Percentiles rank a stretch among this genome's conserved stretches.
These are phyloP conservation scores for Sylvilagus bachmani DNA, from an alignment of 2,113 vertebrate genomes.

Conservation along the genomic window DNA sequence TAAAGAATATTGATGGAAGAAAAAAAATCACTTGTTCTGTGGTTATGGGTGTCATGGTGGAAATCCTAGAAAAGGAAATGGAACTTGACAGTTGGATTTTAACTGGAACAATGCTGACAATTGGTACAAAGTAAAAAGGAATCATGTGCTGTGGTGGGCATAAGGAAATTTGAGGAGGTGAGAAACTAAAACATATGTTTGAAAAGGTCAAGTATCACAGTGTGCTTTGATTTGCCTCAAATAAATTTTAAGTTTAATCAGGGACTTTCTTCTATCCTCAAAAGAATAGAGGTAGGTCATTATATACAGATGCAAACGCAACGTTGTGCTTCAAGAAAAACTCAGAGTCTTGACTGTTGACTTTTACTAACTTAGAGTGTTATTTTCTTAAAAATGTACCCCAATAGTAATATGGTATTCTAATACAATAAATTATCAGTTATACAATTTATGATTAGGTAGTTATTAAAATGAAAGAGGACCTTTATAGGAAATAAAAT, in stretches of 20 bases:
- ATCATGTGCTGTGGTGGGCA: not conserved
- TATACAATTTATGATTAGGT: not conserved
- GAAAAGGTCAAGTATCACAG: not conserved
- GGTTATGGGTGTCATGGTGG: not conserved
- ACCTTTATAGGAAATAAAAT: not conserved
- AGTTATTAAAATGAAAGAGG: not conserved
- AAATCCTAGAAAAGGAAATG: not conserved
- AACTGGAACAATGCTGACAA: not conserved
- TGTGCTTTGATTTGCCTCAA: conserved; percentile 4
- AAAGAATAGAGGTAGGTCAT: not conserved
- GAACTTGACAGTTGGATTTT: not conserved
- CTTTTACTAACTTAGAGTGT: not conserved
- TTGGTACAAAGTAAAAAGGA: not conserved
- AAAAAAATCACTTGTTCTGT: not conserved
- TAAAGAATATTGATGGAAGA: not conserved
- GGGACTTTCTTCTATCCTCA: not conserved
- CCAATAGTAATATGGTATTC: not conserved
- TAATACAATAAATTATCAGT: conserved; percentile 34
- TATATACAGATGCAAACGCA: not conserved
- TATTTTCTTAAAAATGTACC: not conserved
- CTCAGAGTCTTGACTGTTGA: not conserved
- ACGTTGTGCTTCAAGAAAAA: not conserved
- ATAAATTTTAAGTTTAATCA: not conserved
- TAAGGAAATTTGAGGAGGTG: not conserved
- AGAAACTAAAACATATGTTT: conserved; percentile 4